Conservation (phyloP, 2,888 invertebrate species). For the Onchidella celtica region DNA sequence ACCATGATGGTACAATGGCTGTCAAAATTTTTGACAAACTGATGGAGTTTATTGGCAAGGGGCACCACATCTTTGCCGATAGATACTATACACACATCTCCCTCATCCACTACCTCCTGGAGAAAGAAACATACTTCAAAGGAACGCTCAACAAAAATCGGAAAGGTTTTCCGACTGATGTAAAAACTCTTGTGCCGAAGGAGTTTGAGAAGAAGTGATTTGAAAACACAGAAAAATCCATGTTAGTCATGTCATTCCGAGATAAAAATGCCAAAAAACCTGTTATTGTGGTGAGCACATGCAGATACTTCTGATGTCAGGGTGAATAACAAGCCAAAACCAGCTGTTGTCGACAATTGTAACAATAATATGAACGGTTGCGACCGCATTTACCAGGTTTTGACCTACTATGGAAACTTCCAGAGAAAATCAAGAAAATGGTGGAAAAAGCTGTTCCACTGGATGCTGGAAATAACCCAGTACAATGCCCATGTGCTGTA, state of each 20-base stretch:
- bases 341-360: neutral
- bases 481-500: neutral
- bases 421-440: neutral
- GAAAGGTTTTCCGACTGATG: neutral
- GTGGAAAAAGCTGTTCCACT: neutral
- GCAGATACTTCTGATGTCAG: no score
- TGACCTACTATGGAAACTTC: neutral
- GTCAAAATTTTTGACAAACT: neutral
- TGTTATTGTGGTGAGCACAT: neutral
- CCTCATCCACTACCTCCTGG: neutral
- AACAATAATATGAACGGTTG: slow-evolving; percentile 7
- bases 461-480: neutral
- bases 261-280: slow-evolving; percentile 18
- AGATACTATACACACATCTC: neutral
- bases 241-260: neutral
- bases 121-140: neutral
- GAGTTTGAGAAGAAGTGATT: slow-evolving; percentile 3
- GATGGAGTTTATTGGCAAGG: neutral
- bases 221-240: neutral
- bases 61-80: slow-evolving; percentile 14
- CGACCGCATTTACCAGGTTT: neutral
- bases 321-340: no score
- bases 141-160: neutral
- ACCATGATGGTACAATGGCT: neutral
- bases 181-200: neutral